Base-by-base conservation (phyloP, 2,113 vertebrate species). In the Dinomys branickii region DNA sequence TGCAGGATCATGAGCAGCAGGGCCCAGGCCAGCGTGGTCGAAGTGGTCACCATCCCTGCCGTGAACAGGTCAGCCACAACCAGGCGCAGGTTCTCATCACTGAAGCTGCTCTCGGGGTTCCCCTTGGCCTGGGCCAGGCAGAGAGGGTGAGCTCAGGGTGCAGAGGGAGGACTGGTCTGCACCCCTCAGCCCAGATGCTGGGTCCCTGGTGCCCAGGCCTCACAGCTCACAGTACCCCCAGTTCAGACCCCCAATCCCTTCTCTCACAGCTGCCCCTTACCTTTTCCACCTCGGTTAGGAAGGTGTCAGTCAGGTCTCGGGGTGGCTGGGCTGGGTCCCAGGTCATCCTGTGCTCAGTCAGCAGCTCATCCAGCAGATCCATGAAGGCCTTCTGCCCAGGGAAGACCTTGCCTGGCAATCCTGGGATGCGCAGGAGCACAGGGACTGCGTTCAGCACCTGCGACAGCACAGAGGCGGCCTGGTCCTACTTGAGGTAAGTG, bases 1-100 rank as follows among this genome's bases (percentile, higher is more conserved):
- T 98, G 88, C 65, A 98, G 97, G 91, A 99, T 30, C 98, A 99
- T 98, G 94, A 98, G 98, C 77, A 99, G 96, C 35, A 99, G 19
- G 7, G 89, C 98, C 99, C 99, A 99, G 20, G 52, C 82, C 65
- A 99, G 97, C 0, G 98, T 98, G 80, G 88, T 96, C 0, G 98
- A 90, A 10, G 97, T 98, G 33, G 98, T 98, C 73, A 98, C 93
- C 47, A 95, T 98, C 54, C 99, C 99, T 0, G 98, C 99, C 0
- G 0, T 0, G 44, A 99, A 98, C 47, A 99, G 96, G 77, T 99
- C 98, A 3, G 0, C 0, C 0, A 97, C 26, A 63, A 98, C 97
- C 17, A 98, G 0, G 12, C 89, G 81, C 59, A 99, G 97, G 95
- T 98, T 99, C 0, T 5, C 30, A 0, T 97, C 83, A 73, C 22